Evolutionary conservation across 37 sponge, comb jelly and placozoan species (phyloP), one percentile per base, ranked within the genome.

Genomic region (Cladorhizidae sp.): DNA sequence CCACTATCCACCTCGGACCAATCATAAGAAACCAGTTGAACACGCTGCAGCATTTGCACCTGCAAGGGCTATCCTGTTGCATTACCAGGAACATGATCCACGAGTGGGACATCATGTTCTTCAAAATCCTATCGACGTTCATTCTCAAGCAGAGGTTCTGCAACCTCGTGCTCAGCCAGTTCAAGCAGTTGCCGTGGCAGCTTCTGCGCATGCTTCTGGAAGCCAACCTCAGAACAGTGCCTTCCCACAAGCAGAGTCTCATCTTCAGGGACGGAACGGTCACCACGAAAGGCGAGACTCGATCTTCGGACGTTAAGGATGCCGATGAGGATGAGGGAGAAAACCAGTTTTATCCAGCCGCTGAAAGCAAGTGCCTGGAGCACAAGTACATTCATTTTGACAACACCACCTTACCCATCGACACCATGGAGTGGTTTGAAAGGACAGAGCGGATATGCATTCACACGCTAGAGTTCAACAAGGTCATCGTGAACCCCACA

Each of bases 391-490:
- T 76, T 21, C 35, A 26, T 29, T 62, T 76, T 8, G 38, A 59
- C 1, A n/a, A 38, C 28, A 22, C 35, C 1, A 22, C 43, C 23
- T 2, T 76, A 2, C 77, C 77, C 17, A 21, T 61, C 2, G 77
- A 76, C 1, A 1, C 61, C 40, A 25, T 76, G 8, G 37, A 58
- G 8, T 76, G 62, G 62, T 43, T 76, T 23, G 41, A 61, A 18
- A 58, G 22, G 15, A 37, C 38, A 40, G 63, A 61, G 1, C 15
- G 77, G 7, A 6, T 76, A 15, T 76, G 26, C 38, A 2, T 76
- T 15, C 33, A 76, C 63, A 62, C 77, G 5, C 74, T 74, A 25
- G 74, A 74, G 23, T 74, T 74, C 45, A 31, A 43, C 5, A 21
- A 71, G 22, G 26, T 71, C 2, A 71, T 22, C 9, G 71, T 71